Evolutionary conservation across 2,113 vertebrate genomes (phyloP), one percentile per base, ranked within the genome.

Genomic region (Tragulus kanchil): DNA sequence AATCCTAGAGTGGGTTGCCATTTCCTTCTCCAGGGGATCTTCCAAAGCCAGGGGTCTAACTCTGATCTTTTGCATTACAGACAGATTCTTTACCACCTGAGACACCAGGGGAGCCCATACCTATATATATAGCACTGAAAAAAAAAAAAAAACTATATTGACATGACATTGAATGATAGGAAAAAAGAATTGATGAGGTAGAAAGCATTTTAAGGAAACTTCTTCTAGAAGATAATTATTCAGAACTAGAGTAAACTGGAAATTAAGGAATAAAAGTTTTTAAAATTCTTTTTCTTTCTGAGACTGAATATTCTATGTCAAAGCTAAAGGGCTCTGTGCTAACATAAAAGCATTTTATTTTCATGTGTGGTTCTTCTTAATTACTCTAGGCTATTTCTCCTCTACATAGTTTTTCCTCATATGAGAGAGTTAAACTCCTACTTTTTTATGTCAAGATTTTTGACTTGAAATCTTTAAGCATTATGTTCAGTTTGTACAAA

Each of bases 331-430:
- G 4, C 1, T 92, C 48, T 26, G 5, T 85, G 36, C 11, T 85
- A 78, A 93, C 17, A 71, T 79, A 73, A 82, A 93, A 83, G 50
- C 19, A 59, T 87, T 45, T 56, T 67, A 73, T 85, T 96, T 75
- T 81, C 42, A 81, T 64, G n/a, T 64, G 3, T 86, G 25, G 15
- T 75, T 82, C 13, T n/a, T 36, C 21, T 82, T 3, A 73, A 65
- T 75, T 88, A 8, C 28, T 78, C 10, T 42, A 71, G 52, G 23
- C 13, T 96, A 16, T 89, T 92, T 78, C 36, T 85, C 62, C 2
- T 31, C n/a, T 12, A 73, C 31, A 9, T 6, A 65, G 17, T 71
- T 88, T 85, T n/a, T 52, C 45, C 56, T 64, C 48, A 36, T 11
- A n/a, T 56, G n/a, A 50, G 36, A n/a, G 19, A 79, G 8, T 79